These are phyloP conservation scores for Callipepla squamata DNA, from an alignment of 2,113 vertebrate genomes.

Conservation along the genomic window DNA sequence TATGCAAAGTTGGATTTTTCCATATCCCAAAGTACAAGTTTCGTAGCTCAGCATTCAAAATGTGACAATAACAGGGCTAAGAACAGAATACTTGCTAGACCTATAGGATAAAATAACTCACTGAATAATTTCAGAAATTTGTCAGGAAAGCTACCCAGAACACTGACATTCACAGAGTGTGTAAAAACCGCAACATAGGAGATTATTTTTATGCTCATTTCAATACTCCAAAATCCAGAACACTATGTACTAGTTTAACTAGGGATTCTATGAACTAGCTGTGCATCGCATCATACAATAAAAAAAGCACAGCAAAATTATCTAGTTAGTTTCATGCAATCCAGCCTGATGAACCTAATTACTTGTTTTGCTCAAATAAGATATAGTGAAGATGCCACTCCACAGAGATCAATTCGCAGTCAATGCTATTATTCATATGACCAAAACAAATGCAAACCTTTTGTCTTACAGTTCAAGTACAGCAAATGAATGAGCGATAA, in stretches of 20 bases:
- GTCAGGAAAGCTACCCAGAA: background rate
- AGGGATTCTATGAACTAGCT: background rate
- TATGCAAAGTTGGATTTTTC: background rate
- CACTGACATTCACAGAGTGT: background rate
- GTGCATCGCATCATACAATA: rapidly evolving
- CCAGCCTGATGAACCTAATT: background rate
- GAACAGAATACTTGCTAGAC: background rate
- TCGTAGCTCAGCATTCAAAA: background rate
- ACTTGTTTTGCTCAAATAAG: background rate
- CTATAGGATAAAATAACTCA: background rate
- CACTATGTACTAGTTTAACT: background rate
- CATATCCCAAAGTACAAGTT: background rate
- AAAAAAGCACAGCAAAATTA: background rate
- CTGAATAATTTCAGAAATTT: background rate
- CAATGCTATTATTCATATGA: background rate
- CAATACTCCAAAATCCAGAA: background rate
- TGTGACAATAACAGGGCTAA: background rate
- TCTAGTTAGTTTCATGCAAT: background rate
- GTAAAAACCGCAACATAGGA: background rate
- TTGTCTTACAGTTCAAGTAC: background rate
- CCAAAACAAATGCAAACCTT: background rate
- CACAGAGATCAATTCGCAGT: background rate
- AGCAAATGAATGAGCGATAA: background rate
- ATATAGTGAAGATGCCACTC: rapidly evolving
- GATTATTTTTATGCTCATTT: background rate